Conservation (phyloP, 2,888 invertebrate genomes). For the Eustalomyia histrio region DNA sequence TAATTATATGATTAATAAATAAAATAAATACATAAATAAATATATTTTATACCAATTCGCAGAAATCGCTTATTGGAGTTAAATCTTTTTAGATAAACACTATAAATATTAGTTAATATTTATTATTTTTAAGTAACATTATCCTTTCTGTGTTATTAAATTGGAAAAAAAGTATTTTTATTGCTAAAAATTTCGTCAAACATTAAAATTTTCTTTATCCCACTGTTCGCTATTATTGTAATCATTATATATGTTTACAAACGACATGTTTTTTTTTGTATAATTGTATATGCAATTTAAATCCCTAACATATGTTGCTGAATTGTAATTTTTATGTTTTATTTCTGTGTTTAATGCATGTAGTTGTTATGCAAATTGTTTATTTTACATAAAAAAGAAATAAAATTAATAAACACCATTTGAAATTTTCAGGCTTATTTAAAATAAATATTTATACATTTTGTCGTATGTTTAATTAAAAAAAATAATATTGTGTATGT, state of each 20-base stretch:
- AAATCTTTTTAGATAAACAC: too few relatives aligned
- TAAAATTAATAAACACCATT: conserved; percentile 5
- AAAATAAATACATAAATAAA: too few relatives aligned
- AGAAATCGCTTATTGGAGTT: too few relatives aligned
- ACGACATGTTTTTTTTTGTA: not conserved
- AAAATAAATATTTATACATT: not conserved
- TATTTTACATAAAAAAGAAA: conserved; percentile 7
- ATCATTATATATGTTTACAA: conserved; percentile 1
- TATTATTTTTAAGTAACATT: too few relatives aligned
- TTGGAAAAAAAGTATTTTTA: too few relatives aligned
- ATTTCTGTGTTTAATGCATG: not conserved
- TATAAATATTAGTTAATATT: too few relatives aligned
- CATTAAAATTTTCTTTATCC: not conserved
- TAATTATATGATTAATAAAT: too few relatives aligned
- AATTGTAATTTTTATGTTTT: conserved; percentile 6
- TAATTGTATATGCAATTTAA: conserved; percentile 27
- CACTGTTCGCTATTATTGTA: not conserved
- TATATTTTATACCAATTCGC: too few relatives aligned
- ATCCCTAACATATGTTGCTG: conserved; percentile 26
- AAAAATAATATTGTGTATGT: not conserved
- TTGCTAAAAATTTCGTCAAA: too few relatives aligned
- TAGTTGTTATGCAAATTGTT: not conserved
- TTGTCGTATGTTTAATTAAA: not conserved
- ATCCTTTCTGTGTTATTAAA: too few relatives aligned
- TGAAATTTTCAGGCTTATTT: not conserved